Evolutionary conservation across 2,888 invertebrate genomes (phyloP).

Genomic region (Venustoraphidia nigricollis): DNA sequence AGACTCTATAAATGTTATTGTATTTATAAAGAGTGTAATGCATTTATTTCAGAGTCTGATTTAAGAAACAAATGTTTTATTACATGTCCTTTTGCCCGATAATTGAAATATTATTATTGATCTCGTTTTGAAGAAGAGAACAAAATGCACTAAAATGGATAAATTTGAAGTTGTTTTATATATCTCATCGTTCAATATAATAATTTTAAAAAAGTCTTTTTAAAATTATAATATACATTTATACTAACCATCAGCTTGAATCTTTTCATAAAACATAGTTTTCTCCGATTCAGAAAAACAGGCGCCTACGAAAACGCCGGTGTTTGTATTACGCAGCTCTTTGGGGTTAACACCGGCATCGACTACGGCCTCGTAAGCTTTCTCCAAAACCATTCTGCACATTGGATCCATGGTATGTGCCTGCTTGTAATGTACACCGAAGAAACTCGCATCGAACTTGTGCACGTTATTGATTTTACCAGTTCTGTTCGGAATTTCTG

Average conservation of each 20-base stretch:
- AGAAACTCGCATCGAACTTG: slow-evolving; percentile 38
- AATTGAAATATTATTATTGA: too few relatives aligned
- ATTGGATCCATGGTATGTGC: slow-evolving; percentile 38
- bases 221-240: background rate
- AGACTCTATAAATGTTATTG: too few relatives aligned
- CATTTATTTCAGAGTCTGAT: too few relatives aligned
- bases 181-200: background rate
- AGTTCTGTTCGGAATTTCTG: slow-evolving; percentile 39
- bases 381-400: slow-evolving; percentile 40
- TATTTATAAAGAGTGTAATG: too few relatives aligned
- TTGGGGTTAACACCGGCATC: slow-evolving; percentile 53
- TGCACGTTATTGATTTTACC: slow-evolving; percentile 43
- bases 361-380: slow-evolving; percentile 39
- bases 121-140: too few relatives aligned
- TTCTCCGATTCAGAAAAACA: slow-evolving; percentile 66
- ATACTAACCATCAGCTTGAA: slow-evolving; percentile 35
- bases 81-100: too few relatives aligned
- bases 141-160: too few relatives aligned
- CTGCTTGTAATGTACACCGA: slow-evolving; percentile 58
- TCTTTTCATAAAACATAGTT: slow-evolving; percentile 53
- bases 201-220: background rate
- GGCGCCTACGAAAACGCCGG: slow-evolving; percentile 67
- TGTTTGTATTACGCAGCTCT: slow-evolving; percentile 51
- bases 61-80: too few relatives aligned
- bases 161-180: too few relatives aligned